Evolutionary conservation across 2,113 vertebrate species (phyloP).

Genomic region (Neolamprologus devosi): DNA sequence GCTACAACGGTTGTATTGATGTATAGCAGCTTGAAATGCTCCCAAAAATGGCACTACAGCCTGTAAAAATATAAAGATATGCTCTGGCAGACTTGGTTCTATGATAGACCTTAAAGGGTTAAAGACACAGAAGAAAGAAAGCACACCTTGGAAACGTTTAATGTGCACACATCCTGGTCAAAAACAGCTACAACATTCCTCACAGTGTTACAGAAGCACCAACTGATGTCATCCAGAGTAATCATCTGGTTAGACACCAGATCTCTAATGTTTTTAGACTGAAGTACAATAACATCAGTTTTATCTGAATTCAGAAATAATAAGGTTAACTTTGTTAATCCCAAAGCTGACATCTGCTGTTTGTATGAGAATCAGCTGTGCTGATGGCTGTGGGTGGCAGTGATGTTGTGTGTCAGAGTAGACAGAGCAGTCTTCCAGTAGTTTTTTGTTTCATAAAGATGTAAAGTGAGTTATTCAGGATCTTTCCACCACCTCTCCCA

Average conservation of each 20-base stretch:
- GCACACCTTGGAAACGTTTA: accelerated
- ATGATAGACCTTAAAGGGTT: neutral
- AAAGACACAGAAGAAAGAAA: neutral
- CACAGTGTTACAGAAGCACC: neutral
- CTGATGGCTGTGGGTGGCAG: neutral
- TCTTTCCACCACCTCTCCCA: neutral
- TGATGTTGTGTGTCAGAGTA: neutral
- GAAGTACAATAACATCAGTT: neutral
- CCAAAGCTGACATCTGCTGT: neutral
- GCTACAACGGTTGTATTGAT: neutral
- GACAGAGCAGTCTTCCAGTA: neutral
- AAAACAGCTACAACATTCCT: neutral
- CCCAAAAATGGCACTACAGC: neutral
- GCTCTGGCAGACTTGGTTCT: neutral
- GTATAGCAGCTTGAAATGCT: neutral
- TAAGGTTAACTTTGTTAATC: neutral
- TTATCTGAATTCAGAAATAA: neutral
- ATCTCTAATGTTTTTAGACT: neutral
- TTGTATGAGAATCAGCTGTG: neutral
- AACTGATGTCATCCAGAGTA: neutral
- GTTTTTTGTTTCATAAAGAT: neutral
- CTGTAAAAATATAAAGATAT: neutral
- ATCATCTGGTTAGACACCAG: neutral
- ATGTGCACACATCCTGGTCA: neutral
- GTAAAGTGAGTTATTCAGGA: neutral